Conservation (phyloP, 2,888 invertebrate genomes). For the Herminia tarsipennalis region DNA sequence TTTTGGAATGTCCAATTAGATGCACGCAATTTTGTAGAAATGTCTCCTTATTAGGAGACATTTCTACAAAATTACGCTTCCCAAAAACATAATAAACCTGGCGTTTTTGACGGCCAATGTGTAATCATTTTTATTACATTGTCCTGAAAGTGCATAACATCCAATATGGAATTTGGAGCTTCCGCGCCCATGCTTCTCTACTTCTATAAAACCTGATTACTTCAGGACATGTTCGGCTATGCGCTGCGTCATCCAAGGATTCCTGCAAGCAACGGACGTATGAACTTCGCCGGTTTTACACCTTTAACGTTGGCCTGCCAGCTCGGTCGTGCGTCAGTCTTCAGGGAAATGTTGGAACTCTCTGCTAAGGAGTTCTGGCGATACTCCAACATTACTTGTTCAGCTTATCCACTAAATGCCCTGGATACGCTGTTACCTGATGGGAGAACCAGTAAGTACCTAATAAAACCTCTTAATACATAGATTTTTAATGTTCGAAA, state of each 20-base stretch:
- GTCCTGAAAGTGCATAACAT: too few species aligned
- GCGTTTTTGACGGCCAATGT: too few species aligned
- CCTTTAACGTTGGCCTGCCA: slow-evolving; percentile 98
- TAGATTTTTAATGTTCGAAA: too few species aligned
- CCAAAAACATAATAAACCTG: too few species aligned
- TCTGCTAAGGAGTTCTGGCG: slow-evolving; percentile 98
- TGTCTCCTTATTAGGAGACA: too few species aligned
- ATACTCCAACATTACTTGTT: slow-evolving; percentile 99
- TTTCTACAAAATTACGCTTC: too few species aligned
- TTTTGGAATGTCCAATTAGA: too few species aligned
- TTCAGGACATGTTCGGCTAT: slow-evolving; percentile 98
- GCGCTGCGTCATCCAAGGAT: slow-evolving; percentile 97
- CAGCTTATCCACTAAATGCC: slow-evolving; percentile 98
- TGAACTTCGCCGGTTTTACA: slow-evolving; percentile 95
- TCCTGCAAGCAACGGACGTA: slow-evolving; percentile 96
- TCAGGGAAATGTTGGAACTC: slow-evolving; percentile 98
- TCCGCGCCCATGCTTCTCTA: too few species aligned
- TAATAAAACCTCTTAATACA: too few species aligned
- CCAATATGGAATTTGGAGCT: too few species aligned
- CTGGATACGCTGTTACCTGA: slow-evolving; percentile 97
- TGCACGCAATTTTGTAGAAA: too few species aligned
- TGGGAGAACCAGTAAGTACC: slow-evolving; percentile 94
- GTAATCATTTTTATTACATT: too few species aligned
- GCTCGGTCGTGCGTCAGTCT: slow-evolving; percentile 97
- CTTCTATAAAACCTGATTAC: neutral